Conservation (phyloP, 2,888 invertebrate species). For the Drosophila pseudotalamancana region DNA sequence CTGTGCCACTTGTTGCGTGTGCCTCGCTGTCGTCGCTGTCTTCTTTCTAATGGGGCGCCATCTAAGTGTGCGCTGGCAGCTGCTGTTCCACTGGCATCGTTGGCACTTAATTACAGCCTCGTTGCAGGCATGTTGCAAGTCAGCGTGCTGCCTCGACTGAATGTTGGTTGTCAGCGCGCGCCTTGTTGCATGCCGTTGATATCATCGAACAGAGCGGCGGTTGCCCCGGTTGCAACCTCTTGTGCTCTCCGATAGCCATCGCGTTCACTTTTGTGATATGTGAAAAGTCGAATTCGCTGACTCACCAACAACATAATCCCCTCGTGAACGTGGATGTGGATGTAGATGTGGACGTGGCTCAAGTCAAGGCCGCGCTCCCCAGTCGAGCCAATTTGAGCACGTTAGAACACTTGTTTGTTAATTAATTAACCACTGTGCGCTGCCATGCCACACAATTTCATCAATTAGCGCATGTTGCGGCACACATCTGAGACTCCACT, state of each 20-base stretch:
- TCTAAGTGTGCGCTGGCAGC: slow-evolving; percentile 3
- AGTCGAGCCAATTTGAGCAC: background rate
- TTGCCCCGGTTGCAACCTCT: slow-evolving; percentile 34
- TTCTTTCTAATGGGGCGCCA: slow-evolving; percentile 64
- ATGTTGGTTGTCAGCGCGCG: slow-evolving; percentile 67
- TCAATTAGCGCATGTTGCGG: slow-evolving; percentile 49
- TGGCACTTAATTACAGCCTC: slow-evolving; percentile 73
- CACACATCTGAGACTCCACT: slow-evolving; percentile 38
- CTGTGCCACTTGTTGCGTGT: slow-evolving; percentile 67
- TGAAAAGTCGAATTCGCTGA: slow-evolving; percentile 62
- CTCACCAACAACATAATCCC: slow-evolving; percentile 59
- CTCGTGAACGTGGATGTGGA: too few relatives aligned
- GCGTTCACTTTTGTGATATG: slow-evolving; percentile 44
- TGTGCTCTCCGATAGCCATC: slow-evolving; percentile 42
- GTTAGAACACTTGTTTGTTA: slow-evolving; percentile 40
- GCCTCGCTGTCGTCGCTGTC: slow-evolving; percentile 20
- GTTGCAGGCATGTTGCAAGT: slow-evolving; percentile 61
- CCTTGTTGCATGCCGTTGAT: slow-evolving; percentile 68
- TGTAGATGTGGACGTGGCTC: slow-evolving; percentile 10
- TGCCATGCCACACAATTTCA: slow-evolving; percentile 32
- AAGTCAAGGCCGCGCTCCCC: slow-evolving; percentile 35
- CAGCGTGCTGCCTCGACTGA: slow-evolving; percentile 45
- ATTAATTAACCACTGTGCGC: slow-evolving; percentile 44
- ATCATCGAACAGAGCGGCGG: slow-evolving; percentile 68
- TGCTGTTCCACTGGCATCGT: too few relatives aligned